phyloP scores from a whole-genome alignment of 1,140 invertebrate genomes.

The Uloborus diversus region DNA sequence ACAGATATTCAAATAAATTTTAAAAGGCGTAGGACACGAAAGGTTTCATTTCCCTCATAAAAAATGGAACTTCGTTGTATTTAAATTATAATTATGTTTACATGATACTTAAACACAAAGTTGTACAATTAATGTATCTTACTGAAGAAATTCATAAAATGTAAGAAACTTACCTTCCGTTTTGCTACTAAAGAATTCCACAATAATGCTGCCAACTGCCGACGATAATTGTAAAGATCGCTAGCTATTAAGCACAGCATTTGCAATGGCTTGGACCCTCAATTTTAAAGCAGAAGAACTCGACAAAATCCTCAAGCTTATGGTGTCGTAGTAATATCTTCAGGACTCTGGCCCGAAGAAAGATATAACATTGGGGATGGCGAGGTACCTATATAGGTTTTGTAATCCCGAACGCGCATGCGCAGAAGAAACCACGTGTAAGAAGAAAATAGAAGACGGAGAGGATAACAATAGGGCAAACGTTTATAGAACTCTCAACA shows the following conservation, averaged over 20 bases:
- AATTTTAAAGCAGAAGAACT: not conserved
- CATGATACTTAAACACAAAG: too few relatives aligned
- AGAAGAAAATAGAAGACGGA: not conserved
- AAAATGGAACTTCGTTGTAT: too few relatives aligned
- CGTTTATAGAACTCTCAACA: constrained; percentile 38
- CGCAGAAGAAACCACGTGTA: not conserved
- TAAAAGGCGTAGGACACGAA: too few relatives aligned
- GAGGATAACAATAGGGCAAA: not conserved
- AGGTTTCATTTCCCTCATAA: too few relatives aligned
- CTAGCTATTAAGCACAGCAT: constrained; percentile 27
- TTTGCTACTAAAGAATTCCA: constrained; percentile 47
- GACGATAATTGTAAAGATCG: constrained; percentile 39
- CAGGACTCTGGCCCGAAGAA: too few relatives aligned
- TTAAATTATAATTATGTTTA: too few relatives aligned
- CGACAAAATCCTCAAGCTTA: too few relatives aligned
- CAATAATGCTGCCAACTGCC: constrained; percentile 36
- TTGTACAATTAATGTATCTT: too few relatives aligned
- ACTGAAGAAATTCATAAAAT: too few relatives aligned
- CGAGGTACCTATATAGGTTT: not conserved
- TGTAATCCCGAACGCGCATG: not conserved
- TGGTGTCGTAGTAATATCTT: too few relatives aligned
- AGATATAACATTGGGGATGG: too few relatives aligned
- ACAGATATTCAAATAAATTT: too few relatives aligned
- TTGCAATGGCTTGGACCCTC: not conserved
- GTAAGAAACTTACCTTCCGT: constrained; percentile 51